Conservation (phyloP, 2,113 vertebrate genomes). For the Accipiter cooperii region DNA sequence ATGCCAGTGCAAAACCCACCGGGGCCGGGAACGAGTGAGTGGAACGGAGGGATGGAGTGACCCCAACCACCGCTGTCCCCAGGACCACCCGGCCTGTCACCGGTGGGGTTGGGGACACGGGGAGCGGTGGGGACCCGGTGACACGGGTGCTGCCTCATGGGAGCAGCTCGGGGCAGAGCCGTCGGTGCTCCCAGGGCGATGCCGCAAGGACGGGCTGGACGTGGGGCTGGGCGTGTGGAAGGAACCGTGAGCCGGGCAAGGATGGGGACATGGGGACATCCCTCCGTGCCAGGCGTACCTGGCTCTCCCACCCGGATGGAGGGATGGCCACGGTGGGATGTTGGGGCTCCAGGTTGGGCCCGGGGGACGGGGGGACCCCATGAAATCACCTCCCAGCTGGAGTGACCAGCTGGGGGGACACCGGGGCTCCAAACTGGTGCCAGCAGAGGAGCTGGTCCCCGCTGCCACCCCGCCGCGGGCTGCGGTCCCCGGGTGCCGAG, state of each 20-base stretch:
- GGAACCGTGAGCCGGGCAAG: fast-evolving
- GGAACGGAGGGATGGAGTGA: not conserved
- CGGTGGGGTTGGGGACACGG: fast-evolving
- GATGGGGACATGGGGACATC: not conserved
- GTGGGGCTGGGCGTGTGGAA: not conserved
- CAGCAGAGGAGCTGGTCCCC: not conserved
- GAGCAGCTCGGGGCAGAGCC: not conserved
- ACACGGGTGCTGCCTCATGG: fast-evolving
- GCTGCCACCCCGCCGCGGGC: fast-evolving
- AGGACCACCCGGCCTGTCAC: not conserved
- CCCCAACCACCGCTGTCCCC: fast-evolving
- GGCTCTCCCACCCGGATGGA: fast-evolving
- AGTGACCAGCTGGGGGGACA: not conserved
- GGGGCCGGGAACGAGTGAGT: fast-evolving
- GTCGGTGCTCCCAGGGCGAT: fast-evolving
- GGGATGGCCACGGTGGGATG: fast-evolving
- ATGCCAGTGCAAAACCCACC: fast-evolving
- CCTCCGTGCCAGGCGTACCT: fast-evolving
- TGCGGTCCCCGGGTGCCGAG: not conserved
- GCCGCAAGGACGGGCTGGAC: fast-evolving
- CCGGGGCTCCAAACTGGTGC: not conserved
- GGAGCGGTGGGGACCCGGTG: fast-evolving
- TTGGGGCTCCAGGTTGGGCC: not conserved
- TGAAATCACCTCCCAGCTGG: not conserved
- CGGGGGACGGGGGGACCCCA: fast-evolving